Percentiles rank a stretch among this genome's conserved stretches.
Evolutionary conservation across 1,140 invertebrate species (phyloP).

Genomic region (Argopecten irradians): DNA sequence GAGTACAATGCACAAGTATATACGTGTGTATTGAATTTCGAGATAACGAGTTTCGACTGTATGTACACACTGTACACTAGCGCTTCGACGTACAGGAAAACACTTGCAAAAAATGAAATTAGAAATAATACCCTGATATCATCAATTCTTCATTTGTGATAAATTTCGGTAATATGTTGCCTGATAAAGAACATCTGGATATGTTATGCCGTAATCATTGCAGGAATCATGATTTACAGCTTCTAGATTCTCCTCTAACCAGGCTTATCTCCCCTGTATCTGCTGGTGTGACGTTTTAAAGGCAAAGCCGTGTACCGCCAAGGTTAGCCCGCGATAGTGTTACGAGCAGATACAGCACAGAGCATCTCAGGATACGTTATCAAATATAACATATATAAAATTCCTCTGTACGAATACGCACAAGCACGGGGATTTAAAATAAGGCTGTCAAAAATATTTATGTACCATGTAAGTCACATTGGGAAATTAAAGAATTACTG

Average conservation of each 20-base stretch:
- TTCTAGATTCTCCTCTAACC: not conserved
- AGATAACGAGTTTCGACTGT: too few species aligned
- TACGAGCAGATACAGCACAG: not conserved
- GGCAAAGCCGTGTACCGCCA: not conserved
- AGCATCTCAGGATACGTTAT: not conserved
- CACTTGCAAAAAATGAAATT: not conserved
- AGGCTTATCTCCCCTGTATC: constrained; percentile 6
- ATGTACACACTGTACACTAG: too few species aligned
- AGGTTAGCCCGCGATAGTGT: not conserved
- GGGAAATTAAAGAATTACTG: too few species aligned
- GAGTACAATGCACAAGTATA: too few species aligned
- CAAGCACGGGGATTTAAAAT: too few species aligned
- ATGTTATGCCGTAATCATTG: not conserved
- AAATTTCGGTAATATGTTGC: not conserved
- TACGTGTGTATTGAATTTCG: too few species aligned
- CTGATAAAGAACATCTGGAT: not conserved
- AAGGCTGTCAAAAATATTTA: too few species aligned
- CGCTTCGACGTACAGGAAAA: too few species aligned
- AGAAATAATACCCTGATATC: too few species aligned
- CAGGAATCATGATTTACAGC: not conserved
- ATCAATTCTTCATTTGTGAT: too few species aligned
- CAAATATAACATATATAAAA: not conserved
- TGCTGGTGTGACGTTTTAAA: not conserved
- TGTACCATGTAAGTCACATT: too few species aligned
- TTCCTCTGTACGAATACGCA: not conserved